Evolutionary conservation across 2,797 vertebrate genomes (phyloP), one percentile per base, ranked within the genome.

Genomic region (Loris lydekkerianus): DNA sequence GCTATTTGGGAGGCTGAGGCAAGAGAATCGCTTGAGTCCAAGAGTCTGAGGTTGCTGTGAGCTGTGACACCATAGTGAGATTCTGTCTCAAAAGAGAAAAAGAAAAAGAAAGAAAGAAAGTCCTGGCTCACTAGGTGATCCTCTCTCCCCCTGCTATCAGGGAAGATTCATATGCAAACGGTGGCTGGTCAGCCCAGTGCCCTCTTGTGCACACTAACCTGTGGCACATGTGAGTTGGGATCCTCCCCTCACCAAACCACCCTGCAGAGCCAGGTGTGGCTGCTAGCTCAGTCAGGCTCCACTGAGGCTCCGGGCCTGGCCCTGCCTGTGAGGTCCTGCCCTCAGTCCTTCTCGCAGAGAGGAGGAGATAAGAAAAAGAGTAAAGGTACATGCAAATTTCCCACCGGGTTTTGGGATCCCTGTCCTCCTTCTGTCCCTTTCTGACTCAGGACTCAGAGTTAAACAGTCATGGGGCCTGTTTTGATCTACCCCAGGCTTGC

Each of bases 131-230:
- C 97, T 96, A 97, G 96, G 94, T 1, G 29, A 85, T 20, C 56
- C 63, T 65, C 73, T 83, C 98, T 98, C 98, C 98, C 98, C 97
- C 92, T 98, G 98, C 98, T 97, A 97, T 97, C 98, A 98, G 98
- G 97, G 97, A 98, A 97, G 97, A 98, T 98, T 98, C 96, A 97
- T 96, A 98, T 96, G 97, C 87, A 56, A 89, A 99, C 98, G 98
- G 98, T 99, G 98, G 98, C 99, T 99, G 98, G 99, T 97, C 98
- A 98, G 98, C 98, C 99, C 98, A 27, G 91, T 17, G 46, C 9
- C 58, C 81, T 31, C 25, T 25, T 78, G 70, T 29, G 61, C 23
- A 34, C 43, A 20, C 14, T 25, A 60, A 73, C 37, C 63, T n/a
- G 67, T 2, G 7, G n/a, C 69, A 85, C n/a, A 27, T 40, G 40